Base-by-base conservation (phyloP, 2,888 invertebrate genomes). In the Lepidonotus clava region DNA sequence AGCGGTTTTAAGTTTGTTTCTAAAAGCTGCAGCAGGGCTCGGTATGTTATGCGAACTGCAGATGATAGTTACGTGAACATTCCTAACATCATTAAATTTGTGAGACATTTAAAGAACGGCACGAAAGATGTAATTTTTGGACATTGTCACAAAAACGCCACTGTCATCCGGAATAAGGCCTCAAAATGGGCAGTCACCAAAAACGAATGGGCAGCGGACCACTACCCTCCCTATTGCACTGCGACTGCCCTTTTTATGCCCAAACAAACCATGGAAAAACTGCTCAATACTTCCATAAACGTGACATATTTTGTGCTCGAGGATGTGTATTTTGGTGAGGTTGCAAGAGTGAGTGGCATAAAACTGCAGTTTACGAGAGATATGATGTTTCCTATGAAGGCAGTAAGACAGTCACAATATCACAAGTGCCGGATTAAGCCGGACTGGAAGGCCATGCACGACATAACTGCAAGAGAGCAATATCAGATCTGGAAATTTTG, bases 291-390 rank as follows among this genome's bases (percentile, higher is more conserved):
- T 2, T 11, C 71, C 5, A 38, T 36, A 18, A 38, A 71, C 4
- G 71, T 71, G 38, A 34, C 71, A 11, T 71, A 36, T 18, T 71
- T 71, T 71, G 71, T 71, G 2, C 1, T 71, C 36, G 71, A 71
- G 71, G 71, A 71, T 38, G 71, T 71, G 1, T 71, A n/a, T 21
- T 71, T 71, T 71, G 71, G 71, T 1, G 36, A 36, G 38, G 71
- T 38, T 1, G 34, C 36, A 11, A 71, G 38, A n/a, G n/a, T n/a
- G n/a, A n/a, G n/a, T n/a, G n/a, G n/a, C n/a, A n/a, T n/a, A n/a
- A n/a, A n/a, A n/a, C n/a, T n/a, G n/a, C n/a, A n/a, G n/a, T n/a
- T n/a, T n/a, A n/a, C n/a, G n/a, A n/a, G n/a, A n/a, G n/a, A n/a
- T n/a, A n/a, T n/a, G n/a, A n/a, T n/a, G n/a, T n/a, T n/a, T n/a